These are phyloP conservation scores for Hippolais icterina DNA, from an alignment of 2,113 vertebrate genomes.

Conservation along the genomic window DNA sequence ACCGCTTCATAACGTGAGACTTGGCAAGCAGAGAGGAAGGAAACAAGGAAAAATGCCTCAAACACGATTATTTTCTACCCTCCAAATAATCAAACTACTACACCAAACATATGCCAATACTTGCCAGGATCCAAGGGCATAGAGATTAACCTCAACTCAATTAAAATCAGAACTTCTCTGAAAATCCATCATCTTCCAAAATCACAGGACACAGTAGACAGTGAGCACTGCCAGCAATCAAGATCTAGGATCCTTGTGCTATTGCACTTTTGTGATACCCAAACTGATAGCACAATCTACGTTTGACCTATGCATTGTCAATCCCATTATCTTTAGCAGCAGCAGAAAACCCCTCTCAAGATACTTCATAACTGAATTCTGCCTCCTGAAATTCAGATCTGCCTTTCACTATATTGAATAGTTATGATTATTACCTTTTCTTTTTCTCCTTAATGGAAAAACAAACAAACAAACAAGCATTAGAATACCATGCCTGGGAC, in stretches of 20 bases:
- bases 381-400: neutral
- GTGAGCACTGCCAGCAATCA: neutral
- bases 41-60: neutral
- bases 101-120: neutral
- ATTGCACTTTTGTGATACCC: neutral
- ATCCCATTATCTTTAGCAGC: neutral
- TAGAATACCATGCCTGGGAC: neutral
- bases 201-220: neutral
- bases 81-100: neutral
- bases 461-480: neutral
- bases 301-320: neutral
- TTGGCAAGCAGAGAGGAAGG: neutral
- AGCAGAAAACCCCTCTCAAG: accelerated
- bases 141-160: neutral
- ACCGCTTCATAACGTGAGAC: accelerated
- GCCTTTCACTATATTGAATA: neutral
- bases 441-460: neutral
- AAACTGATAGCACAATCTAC: neutral
- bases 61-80: neutral
- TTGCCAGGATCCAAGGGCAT: neutral
- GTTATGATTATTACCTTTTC: neutral
- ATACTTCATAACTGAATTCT: neutral
- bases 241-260: neutral
- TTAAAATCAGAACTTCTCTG: neutral
- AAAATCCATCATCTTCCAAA: neutral